Base-by-base conservation (phyloP, 2,888 invertebrate genomes). In the Nipponacmea schrenckii region DNA sequence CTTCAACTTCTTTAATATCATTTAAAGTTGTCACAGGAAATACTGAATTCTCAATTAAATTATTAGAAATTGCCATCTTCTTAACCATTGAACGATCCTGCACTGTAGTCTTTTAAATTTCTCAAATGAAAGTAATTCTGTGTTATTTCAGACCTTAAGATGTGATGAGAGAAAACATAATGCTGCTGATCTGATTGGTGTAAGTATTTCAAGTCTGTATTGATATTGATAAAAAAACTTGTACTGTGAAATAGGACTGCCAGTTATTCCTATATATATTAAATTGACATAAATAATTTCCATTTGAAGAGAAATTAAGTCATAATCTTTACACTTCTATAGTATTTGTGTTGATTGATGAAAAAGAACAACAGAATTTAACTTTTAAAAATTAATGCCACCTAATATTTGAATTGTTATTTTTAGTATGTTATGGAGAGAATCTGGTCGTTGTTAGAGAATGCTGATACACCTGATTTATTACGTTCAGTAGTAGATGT, bases 401-500 rank as follows among this genome's bases (percentile, higher is more conserved):
- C 10, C 20, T 46, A 17, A 31, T 24, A 15, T 27, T 48, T 27
- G 44, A 14, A 20, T 67, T n/a, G 65, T 69, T 46, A 68, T 72
- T 74, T 77, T 24, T 81, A 89, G 89, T 80, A 83, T 77, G 84
- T 89, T 44, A 85, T 96, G 89, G 91, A 92, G 39, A 92, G 93
- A 78, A 90, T 96, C 8, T 95, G 96, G 86, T 92, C 92, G 24
- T 92, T 94, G 31, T 92, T 97, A 80, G 96, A 97, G 90, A 92
- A 92, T 68, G 95, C 95, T 1, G 95, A 96, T 85, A 92, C 93
- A 26, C 92, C 94, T 0, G 94, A 95, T 74, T 91, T 94, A 24
- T 93, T 97, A 80, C 93, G 94, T 84, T 93, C 93, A 8, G 93
- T 95, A 0, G 93, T 96, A 45, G 94, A 95, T 86, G 93, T 94